phyloP scores from a whole-genome alignment of 2,113 vertebrate genomes.

The Tringa solitaria region DNA sequence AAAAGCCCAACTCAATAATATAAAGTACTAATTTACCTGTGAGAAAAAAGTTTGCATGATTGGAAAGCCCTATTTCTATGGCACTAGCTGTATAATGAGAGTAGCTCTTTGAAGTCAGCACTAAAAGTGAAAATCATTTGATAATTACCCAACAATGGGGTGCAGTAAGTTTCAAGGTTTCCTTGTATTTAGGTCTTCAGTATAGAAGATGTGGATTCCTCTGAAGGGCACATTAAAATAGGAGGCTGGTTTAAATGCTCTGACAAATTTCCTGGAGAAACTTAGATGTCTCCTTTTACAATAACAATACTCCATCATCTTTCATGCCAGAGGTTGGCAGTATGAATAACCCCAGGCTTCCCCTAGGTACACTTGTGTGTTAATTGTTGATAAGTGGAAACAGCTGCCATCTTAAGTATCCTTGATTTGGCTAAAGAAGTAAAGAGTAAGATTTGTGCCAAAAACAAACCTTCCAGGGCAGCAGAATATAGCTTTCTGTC shows the following conservation, averaged over 20 bases:
- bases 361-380: fast-evolving
- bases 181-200: neutral
- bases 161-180: neutral
- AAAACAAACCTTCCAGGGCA: neutral
- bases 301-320: neutral
- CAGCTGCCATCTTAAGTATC: neutral
- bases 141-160: neutral
- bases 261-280: neutral
- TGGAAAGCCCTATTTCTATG: neutral
- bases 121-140: neutral
- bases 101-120: neutral
- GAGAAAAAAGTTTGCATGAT: neutral
- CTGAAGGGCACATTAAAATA: neutral
- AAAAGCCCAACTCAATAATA: neutral
- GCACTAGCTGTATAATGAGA: neutral
- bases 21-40: neutral
- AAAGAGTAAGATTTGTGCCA: neutral
- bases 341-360: neutral
- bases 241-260: neutral
- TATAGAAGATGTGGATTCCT: neutral
- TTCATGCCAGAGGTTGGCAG: neutral
- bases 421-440: neutral
- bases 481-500: neutral
- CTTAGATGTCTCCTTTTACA: neutral
- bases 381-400: neutral